Conservation (phyloP, 2,888 invertebrate genomes). For the Trichopria drosophilae region DNA sequence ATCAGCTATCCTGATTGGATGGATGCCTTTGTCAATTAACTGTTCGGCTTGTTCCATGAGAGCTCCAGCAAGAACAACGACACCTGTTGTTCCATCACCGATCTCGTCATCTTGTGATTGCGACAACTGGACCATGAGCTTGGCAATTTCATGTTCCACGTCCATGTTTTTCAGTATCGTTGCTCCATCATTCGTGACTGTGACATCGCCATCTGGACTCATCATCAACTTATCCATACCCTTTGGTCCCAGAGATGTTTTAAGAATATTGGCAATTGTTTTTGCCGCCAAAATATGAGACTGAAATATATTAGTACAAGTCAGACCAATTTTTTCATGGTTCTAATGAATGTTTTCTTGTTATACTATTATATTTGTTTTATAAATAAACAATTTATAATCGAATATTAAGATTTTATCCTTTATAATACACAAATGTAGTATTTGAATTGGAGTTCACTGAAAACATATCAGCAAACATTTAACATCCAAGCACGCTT, state of each 20-base stretch:
- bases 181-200: conserved; percentile 99
- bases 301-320: no score
- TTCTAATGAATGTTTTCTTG: no score
- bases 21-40: conserved; percentile 93
- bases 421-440: no score
- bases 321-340: no score
- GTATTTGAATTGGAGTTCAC: no score
- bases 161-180: conserved; percentile 99
- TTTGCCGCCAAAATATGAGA: conserved; percentile 97
- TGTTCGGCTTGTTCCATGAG: conserved; percentile 92
- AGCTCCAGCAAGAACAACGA: conserved; percentile 88
- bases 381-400: no score
- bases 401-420: no score
- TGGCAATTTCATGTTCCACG: conserved; percentile 97
- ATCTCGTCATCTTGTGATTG: conserved; percentile 99
- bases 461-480: no score
- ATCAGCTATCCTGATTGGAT: conserved; percentile 98
- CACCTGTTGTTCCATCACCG: conserved; percentile 99
- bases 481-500: conserved; percentile 17
- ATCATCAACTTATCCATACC: conserved; percentile 98
- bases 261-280: conserved; percentile 84
- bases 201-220: conserved; percentile 94
- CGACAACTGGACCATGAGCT: conserved; percentile 95
- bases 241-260: conserved; percentile 94
- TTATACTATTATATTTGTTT: no score